Conservation (phyloP, 2,797 vertebrate species). For the Tarsius wallacei region DNA sequence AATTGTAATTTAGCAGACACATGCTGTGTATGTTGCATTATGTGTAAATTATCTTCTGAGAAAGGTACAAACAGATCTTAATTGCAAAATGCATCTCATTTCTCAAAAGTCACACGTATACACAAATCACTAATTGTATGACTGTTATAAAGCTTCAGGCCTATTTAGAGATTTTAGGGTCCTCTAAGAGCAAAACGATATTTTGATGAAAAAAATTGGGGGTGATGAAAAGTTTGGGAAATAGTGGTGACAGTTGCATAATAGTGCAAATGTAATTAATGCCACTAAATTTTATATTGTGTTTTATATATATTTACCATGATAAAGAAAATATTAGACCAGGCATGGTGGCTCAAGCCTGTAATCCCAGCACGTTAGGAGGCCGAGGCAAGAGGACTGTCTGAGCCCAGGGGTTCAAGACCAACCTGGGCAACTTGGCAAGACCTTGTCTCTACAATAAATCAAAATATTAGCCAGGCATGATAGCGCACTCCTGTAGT, state of each 20-base stretch:
- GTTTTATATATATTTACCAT: neutral
- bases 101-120: neutral
- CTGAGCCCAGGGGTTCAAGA: no score
- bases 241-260: neutral
- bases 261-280: neutral
- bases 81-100: neutral
- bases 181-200: neutral
- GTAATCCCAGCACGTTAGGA: no score
- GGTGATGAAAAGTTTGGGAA: neutral
- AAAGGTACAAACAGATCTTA: neutral
- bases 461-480: no score
- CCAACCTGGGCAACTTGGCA: no score
- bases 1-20: neutral
- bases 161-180: neutral
- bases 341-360: no score
- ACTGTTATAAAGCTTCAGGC: neutral
- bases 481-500: no score
- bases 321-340: neutral
- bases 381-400: no score
- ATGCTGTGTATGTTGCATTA: neutral
- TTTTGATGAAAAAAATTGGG: neutral
- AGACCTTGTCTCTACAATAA: no score
- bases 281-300: neutral
- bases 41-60: neutral
- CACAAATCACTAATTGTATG: no score